Base-by-base conservation (phyloP, 2,113 vertebrate species). In the Sceloporus undulatus region DNA sequence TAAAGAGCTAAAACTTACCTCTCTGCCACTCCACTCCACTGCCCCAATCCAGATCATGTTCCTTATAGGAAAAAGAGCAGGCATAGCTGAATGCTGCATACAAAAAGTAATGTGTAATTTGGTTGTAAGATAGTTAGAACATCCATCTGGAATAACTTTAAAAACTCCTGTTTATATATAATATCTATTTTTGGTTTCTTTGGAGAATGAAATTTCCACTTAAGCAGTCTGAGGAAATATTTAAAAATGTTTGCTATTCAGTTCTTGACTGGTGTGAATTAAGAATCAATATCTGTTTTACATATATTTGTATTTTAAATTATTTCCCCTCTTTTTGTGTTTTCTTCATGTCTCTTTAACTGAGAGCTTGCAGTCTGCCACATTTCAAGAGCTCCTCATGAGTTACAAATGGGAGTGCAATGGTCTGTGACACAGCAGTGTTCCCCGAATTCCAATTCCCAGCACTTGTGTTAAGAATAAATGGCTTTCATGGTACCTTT, bases 381-480 rank as follows among this genome's bases (percentile, higher is more conserved):
- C 79, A 48, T 38, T 85, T 87, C 34, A 74, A 70, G 81, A 74
- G 54, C 54, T 81, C 79, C 52, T 81, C 54, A 74, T 81, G 52
- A 65, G 68, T 81, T 59, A 74, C 68, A 74, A 87, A 87, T 87
- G 79, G 71, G 38, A 87, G 62, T 65, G 86, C 68, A 87, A 48
- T 74, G 86, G 68, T 74, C 86, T 87, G 68, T 87, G 85, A 87
- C 79, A 74, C 68, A 14, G 52, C 77, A 73, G 19, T 81, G 78
- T 87, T 87, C 68, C 86, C 62, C 81, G 86, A 74, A 87, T 87
- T 81, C 79, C 56, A 87, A 81, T 87, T 87, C 68, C 65, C 86
- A 23, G 56, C 13, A 29, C 25, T 42, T 71, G 2, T 86, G 34
- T 87, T 87, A 27, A 71, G 68, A 80, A 27, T 23, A 62, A 81